Base-by-base conservation (phyloP, 2,113 vertebrate species). In the Euleptes europaea region DNA sequence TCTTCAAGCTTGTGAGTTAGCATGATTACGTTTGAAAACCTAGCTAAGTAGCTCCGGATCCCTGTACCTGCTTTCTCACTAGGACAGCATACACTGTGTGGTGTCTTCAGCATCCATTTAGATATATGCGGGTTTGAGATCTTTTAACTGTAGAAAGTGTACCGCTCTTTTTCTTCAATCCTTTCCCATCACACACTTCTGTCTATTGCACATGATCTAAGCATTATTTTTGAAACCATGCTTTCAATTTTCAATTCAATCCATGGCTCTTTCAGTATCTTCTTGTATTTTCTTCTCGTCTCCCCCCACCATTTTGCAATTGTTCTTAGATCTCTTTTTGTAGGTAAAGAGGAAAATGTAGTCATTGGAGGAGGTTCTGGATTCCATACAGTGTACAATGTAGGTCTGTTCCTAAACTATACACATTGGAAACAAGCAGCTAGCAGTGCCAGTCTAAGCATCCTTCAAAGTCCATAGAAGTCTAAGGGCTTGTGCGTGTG, bases 101-200 rank as follows among this genome's bases (percentile, higher is more conserved):
- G 80, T 69, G 7, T 13, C 5, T 57, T 38, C 47, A 78, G 77
- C 11, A 33, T 69, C 12, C 12, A 31, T 79, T 67, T 77, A 49
- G 49, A 28, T 2, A 13, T 79, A 91, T 88, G 87, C 86, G 84
- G 81, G 26, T 7, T 1, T 84, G 9, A 73, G 13, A 54, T 35
- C 84, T 87, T 92, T 88, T 65, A 83, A 89, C 90, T 88, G 85
- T 89, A 91, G 90, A 85, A 19, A 47, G 86, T 94, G 91, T 33
- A 17, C 33, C 0, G 3, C 38, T 70, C 8, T 33, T 10, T 44
- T 2, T 23, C 38, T 79, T 77, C 40, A 60, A 0, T 69, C 57
- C 76, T 35, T 5, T 12, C 12, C 54, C 54, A 57, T 57, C 21
- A 17, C 23, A 57, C 19, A 12, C 26, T 81, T 38, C 33, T 42